phyloP scores from a whole-genome alignment of 1,140 invertebrate genomes.

The Leptinotarsa lineolata region DNA sequence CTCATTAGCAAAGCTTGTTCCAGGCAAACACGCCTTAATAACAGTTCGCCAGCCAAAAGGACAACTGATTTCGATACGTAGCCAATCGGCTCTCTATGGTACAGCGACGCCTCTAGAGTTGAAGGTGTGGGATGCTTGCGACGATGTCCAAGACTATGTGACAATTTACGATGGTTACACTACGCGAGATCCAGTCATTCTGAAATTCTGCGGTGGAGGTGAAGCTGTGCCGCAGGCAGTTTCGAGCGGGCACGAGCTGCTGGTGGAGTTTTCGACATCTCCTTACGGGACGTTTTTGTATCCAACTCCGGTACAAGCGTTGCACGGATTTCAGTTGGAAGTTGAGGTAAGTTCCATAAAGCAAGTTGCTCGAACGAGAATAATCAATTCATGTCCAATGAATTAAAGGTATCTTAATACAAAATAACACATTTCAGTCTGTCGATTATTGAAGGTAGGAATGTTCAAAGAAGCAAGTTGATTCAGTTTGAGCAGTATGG shows the following conservation, averaged over 20 bases:
- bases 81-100: conserved; percentile 65
- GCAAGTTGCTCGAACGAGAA: too few relatives aligned
- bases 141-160: conserved; percentile 85
- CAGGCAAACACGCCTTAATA: conserved; percentile 77
- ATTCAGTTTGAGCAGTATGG: too few relatives aligned
- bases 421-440: too few relatives aligned
- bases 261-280: conserved; percentile 89
- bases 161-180: conserved; percentile 88
- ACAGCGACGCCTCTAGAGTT: conserved; percentile 53
- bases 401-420: too few relatives aligned
- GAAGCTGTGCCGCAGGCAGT: conserved; percentile 79
- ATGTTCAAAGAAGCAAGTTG: too few relatives aligned
- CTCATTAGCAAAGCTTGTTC: conserved; percentile 20
- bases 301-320: conserved; percentile 73
- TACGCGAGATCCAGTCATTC: conserved; percentile 81
- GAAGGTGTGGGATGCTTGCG: conserved; percentile 79
- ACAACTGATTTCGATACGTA: conserved; percentile 79
- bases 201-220: conserved; percentile 88
- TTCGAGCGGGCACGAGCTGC: conserved; percentile 81
- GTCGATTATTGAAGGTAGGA: too few relatives aligned
- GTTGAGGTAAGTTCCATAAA: conserved; percentile 65
- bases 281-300: conserved; percentile 85
- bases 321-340: conserved; percentile 87
- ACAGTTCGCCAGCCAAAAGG: conserved; percentile 81
- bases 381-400: too few relatives aligned